Conservation (phyloP, 2,113 vertebrate species). For the Anoplopoma fimbria region DNA sequence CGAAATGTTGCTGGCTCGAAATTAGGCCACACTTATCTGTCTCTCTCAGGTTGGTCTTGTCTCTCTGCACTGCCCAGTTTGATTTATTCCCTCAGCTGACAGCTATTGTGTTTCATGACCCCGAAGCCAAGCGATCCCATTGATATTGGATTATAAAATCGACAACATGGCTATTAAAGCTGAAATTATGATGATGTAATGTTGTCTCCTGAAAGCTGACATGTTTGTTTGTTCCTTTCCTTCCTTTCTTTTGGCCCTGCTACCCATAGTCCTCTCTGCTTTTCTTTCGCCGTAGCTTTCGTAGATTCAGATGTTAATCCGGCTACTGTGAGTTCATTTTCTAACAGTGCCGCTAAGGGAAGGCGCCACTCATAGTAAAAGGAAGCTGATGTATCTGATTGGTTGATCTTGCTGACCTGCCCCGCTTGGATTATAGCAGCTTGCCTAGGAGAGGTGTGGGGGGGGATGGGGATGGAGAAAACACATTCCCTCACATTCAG, state of each 20-base stretch:
- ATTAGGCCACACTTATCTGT: background rate
- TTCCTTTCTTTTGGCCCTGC: background rate
- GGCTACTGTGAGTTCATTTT: constrained; percentile 7
- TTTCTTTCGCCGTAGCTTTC: background rate
- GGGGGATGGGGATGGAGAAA: constrained; percentile 53
- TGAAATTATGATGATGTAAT: background rate
- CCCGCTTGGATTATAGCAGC: constrained; percentile 54
- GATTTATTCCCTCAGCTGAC: background rate
- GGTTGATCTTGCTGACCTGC: constrained; percentile 62
- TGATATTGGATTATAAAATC: constrained; percentile 8
- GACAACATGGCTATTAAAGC: background rate
- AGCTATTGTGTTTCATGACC: background rate
- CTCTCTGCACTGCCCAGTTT: background rate
- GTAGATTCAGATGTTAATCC: constrained; percentile 7
- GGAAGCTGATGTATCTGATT: constrained; percentile 40
- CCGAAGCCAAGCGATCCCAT: background rate
- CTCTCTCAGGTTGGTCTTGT: background rate
- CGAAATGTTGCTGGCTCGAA: background rate
- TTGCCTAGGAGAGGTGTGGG: constrained; percentile 31
- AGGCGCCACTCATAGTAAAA: background rate
- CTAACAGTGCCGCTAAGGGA: background rate
- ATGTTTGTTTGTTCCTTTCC: background rate
- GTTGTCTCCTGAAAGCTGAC: background rate
- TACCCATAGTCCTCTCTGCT: background rate
- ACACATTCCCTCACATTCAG: constrained; percentile 41